Conservation (phyloP, 2,113 vertebrate species). For the Paramormyrops kingsleyae region DNA sequence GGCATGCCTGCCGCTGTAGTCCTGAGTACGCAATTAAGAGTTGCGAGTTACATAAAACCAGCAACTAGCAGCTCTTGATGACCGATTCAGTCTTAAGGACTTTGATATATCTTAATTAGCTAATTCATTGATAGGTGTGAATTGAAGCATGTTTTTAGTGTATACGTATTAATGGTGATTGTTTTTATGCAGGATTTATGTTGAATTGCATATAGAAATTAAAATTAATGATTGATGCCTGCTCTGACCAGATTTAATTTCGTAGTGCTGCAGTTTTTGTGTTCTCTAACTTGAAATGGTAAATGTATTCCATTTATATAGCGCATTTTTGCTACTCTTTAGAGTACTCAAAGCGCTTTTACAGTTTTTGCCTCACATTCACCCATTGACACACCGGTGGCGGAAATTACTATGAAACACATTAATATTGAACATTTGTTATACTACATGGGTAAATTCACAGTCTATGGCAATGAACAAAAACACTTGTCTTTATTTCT, state of each 20-base stretch:
- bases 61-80: neutral
- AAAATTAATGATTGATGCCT: neutral
- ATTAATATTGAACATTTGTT: neutral
- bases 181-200: neutral
- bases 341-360: too few relatives aligned
- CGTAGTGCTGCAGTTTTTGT: neutral
- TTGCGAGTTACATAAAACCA: neutral
- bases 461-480: neutral
- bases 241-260: neutral
- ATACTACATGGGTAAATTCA: neutral
- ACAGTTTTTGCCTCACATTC: too few relatives aligned
- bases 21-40: neutral
- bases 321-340: too few relatives aligned
- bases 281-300: neutral
- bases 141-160: neutral
- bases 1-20: neutral
- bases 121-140: neutral
- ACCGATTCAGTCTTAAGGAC: neutral
- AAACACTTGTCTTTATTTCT: slow-evolving; percentile 17
- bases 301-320: too few relatives aligned
- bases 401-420: neutral
- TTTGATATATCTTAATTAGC: neutral
- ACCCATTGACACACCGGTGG: too few relatives aligned
- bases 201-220: neutral
- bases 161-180: neutral